Evolutionary conservation across 2,797 vertebrate genomes (phyloP).

Genomic region (Anabas testudineus): DNA sequence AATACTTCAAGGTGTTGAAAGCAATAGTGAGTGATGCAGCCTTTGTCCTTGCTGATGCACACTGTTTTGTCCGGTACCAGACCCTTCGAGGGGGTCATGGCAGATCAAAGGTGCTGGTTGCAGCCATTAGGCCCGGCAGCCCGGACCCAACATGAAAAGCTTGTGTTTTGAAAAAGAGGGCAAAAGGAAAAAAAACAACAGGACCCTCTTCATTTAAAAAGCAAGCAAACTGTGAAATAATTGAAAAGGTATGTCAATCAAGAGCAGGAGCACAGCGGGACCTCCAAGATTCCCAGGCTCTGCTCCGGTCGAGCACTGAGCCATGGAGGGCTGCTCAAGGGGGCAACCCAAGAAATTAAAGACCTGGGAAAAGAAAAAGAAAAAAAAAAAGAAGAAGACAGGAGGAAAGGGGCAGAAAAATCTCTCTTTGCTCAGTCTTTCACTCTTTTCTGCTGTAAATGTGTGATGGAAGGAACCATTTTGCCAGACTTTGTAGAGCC

Average conservation of each 20-base stretch:
- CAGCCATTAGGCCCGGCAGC: slow-evolving; percentile 86
- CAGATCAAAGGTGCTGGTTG: slow-evolving; percentile 91
- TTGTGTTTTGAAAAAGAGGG: slow-evolving; percentile 86
- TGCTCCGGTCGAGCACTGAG: slow-evolving; percentile 82
- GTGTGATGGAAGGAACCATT: slow-evolving; percentile 81
- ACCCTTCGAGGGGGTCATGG: slow-evolving; percentile 83
- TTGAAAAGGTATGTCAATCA: slow-evolving; percentile 92
- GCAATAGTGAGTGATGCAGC: slow-evolving; percentile 79
- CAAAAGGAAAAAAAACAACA: slow-evolving; percentile 84
- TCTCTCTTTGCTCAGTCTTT: slow-evolving; percentile 74
- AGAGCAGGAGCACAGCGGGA: slow-evolving; percentile 82
- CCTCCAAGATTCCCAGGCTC: slow-evolving; percentile 86
- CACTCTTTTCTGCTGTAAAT: slow-evolving; percentile 77
- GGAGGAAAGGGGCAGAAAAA: slow-evolving; percentile 69
- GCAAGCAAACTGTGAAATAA: slow-evolving; percentile 91
- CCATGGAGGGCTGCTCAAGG: slow-evolving; percentile 82
- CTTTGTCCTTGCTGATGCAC: slow-evolving; percentile 78
- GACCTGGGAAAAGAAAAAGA: slow-evolving; percentile 78
- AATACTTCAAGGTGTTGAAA: slow-evolving; percentile 81
- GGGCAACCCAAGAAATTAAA: slow-evolving; percentile 85
- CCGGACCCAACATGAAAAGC: slow-evolving; percentile 88
- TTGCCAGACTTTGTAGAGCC: slow-evolving; percentile 66
- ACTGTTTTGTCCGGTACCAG: slow-evolving; percentile 75
- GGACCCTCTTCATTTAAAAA: slow-evolving; percentile 86
- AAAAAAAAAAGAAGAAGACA: slow-evolving; percentile 78